phyloP scores from a whole-genome alignment of 2,797 vertebrate genomes.

The Alexandromys oeconomus region DNA sequence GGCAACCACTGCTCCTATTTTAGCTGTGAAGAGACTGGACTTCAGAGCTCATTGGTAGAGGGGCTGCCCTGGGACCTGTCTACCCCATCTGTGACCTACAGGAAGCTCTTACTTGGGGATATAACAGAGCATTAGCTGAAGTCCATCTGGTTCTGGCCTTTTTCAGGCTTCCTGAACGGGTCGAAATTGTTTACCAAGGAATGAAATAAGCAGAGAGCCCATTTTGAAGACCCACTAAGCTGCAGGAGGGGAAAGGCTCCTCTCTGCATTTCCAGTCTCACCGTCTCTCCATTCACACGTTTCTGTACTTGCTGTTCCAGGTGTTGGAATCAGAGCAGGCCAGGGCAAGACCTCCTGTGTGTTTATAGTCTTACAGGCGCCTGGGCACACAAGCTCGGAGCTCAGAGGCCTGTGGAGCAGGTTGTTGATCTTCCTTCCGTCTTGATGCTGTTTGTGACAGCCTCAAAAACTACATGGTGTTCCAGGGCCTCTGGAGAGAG shows the following conservation, averaged over 20 bases:
- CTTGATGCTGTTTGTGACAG: neutral
- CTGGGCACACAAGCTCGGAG: neutral
- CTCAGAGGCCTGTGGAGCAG: neutral
- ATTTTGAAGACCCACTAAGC: neutral
- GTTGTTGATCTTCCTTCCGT: neutral
- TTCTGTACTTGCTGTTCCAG: neutral
- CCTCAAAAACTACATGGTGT: accelerated
- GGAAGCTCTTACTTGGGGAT: neutral
- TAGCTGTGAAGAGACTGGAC: neutral
- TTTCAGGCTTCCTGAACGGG: neutral
- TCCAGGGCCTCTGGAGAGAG: neutral
- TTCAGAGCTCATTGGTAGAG: neutral
- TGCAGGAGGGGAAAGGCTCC: no score
- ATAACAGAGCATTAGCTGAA: neutral
- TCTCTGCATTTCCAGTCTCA: neutral
- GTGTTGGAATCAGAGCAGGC: no score
- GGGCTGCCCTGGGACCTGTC: neutral
- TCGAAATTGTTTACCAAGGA: no score
- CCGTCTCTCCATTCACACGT: neutral
- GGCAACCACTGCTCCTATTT: neutral
- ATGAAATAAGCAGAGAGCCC: neutral
- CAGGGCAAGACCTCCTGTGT: no score
- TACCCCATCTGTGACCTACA: neutral
- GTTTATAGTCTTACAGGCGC: neutral
- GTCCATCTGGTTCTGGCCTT: neutral